Conservation (phyloP, 1,140 invertebrate genomes). For the Danaus plexippus region DNA sequence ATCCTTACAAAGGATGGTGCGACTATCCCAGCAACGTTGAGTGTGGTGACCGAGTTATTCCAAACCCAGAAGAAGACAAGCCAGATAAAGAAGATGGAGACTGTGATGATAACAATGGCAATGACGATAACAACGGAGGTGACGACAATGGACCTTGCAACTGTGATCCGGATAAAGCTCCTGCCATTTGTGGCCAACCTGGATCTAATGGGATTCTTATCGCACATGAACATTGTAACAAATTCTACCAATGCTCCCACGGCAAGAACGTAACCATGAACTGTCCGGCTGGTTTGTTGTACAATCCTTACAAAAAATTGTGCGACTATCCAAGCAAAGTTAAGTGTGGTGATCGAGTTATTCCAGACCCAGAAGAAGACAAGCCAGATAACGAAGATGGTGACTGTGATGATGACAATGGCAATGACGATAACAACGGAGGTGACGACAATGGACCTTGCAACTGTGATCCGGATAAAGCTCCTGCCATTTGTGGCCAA, state of each 20-base stretch:
- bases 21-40: slow-evolving; percentile 25
- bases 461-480: too few relatives aligned
- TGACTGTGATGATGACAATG: too few relatives aligned
- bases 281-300: slow-evolving; percentile 16
- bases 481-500: too few relatives aligned
- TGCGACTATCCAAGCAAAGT: slow-evolving; percentile 26
- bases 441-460: too few relatives aligned
- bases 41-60: too few relatives aligned
- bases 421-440: too few relatives aligned
- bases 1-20: slow-evolving; percentile 14
- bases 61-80: slow-evolving; percentile 1
- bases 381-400: slow-evolving; percentile 4
- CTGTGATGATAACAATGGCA: slow-evolving; percentile 16
- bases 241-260: slow-evolving; percentile 27
- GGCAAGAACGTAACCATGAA: slow-evolving; percentile 14
- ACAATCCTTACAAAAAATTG: slow-evolving; percentile 11
- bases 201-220: slow-evolving; percentile 17
- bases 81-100: slow-evolving; percentile 60
- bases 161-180: slow-evolving; percentile 24
- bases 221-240: slow-evolving; percentile 25
- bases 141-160: slow-evolving; percentile 17
- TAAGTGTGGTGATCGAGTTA: slow-evolving; percentile 21
- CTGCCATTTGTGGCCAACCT: slow-evolving; percentile 15
- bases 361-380: slow-evolving; percentile 14
- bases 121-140: neutral